Evolutionary conservation across 2,888 invertebrate genomes (phyloP).

Genomic region (Acronicta aceris): DNA sequence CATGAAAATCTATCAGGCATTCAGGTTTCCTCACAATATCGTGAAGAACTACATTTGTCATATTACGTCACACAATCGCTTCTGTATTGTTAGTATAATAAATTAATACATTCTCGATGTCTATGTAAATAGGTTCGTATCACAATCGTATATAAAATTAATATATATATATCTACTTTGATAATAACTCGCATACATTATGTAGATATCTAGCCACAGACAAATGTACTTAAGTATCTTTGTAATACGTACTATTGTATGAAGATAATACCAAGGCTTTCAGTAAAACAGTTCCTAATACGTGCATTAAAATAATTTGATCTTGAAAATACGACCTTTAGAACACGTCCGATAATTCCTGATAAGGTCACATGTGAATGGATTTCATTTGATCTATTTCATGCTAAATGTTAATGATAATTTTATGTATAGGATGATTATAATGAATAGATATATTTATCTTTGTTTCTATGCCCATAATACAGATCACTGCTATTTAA

Average conservation of each 20-base stretch:
- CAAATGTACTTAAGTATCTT: constrained; percentile 15
- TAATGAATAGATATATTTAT: constrained; percentile 16
- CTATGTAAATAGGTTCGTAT: too few species aligned
- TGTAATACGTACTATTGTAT: constrained; percentile 1
- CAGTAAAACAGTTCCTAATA: constrained; percentile 26
- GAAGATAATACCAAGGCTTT: constrained; percentile 34
- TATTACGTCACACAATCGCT: too few species aligned
- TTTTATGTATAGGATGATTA: constrained; percentile 30
- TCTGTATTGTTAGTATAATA: too few species aligned
- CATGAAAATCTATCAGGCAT: too few species aligned
- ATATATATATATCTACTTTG: too few species aligned
- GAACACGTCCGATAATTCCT: constrained; percentile 26
- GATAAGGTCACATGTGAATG: constrained; percentile 37
- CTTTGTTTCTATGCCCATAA: neutral
- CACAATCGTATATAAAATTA: too few species aligned
- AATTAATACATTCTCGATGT: too few species aligned
- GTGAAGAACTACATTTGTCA: too few species aligned
- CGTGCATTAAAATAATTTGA: constrained; percentile 5
- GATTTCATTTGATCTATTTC: constrained; percentile 13
- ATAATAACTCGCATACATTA: too few species aligned
- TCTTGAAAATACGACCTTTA: constrained; percentile 36
- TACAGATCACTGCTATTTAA: neutral
- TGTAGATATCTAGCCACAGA: too few species aligned
- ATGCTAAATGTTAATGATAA: constrained; percentile 26
- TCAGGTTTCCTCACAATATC: too few species aligned